Evolutionary conservation across 2,797 vertebrate genomes (phyloP), one percentile per base, ranked within the genome.

Genomic region (Anguilla megastoma): DNA sequence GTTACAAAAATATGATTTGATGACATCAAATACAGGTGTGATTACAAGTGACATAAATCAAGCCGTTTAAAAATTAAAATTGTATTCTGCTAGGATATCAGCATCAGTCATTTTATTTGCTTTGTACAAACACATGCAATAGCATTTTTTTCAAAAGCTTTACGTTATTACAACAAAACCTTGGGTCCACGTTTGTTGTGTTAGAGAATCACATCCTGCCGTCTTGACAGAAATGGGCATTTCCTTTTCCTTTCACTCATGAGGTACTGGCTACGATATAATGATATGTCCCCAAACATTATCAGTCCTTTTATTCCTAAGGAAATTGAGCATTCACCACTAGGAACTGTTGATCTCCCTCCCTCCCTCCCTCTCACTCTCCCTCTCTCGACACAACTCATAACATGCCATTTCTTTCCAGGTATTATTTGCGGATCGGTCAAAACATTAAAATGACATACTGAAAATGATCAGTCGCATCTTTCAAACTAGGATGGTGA

Each of bases 401-500:
- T 71, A 30, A 45, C 41, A 45, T 14, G 69, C 10, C 14, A 41
- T 18, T 36, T 33, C 41, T 36, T 76, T 16, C 74, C 74, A 24
- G 33, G 58, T 87, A 63, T 83, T 83, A 48, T 87, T 69, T 87
- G 41, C 76, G 82, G 56, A 87, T 60, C 86, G 24, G 41, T 82
- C 54, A 87, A 82, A 63, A 30, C 74, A 27, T 24, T 60, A 36
- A 60, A 82, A 60, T 80, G 36, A 82, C 56, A 36, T 82, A 9
- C 45, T 27, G 27, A 83, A 83, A 45, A 18, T 48, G 18, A 33
- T n/a, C 8, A 45, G 36, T 21, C 14, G 1, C 21, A 63, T 80
- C 80, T 84, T 84, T 69, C 12, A 84, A 84, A 87, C 56, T 41
- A 45, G 48, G 45, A 69, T 24, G 33, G 87, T 24, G 87, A 88